A percentile compares a stretch with the other conserved stretches of the same genome.
Conservation (phyloP, 2,797 vertebrate species). For the Remorina albescens region DNA sequence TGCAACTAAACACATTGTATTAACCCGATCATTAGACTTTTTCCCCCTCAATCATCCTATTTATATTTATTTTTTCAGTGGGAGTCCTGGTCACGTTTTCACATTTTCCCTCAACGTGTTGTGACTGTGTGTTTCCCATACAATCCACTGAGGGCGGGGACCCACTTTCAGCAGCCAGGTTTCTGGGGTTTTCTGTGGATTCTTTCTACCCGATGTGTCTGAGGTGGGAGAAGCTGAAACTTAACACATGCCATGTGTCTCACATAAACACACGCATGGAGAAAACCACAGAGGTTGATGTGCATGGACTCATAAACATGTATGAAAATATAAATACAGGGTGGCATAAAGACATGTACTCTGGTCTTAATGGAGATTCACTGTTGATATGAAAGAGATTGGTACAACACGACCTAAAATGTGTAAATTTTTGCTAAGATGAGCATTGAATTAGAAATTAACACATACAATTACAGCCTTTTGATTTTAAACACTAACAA, state of each 20-base stretch:
- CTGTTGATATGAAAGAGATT: neutral
- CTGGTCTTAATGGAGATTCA: neutral
- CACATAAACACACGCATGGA: conserved; percentile 45
- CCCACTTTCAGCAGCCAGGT: conserved; percentile 65
- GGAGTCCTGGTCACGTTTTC: conserved; percentile 55
- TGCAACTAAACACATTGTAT: conserved; percentile 7
- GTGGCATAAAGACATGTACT: neutral
- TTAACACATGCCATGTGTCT: conserved; percentile 62
- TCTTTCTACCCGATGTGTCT: conserved; percentile 40
- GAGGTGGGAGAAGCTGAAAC: conserved; percentile 58
- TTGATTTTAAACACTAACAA: too few relatives aligned
- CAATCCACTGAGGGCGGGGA: conserved; percentile 54
- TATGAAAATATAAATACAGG: neutral
- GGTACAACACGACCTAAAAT: neutral
- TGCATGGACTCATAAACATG: neutral
- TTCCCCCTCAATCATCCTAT: conserved; percentile 15
- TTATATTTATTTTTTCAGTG: conserved; percentile 40
- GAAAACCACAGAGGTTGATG: conserved; percentile 16
- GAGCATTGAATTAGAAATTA: neutral
- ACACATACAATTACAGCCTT: too few relatives aligned
- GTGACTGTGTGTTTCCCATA: conserved; percentile 35
- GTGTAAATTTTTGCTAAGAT: neutral
- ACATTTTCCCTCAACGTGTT: conserved; percentile 49
- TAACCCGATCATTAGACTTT: conserved; percentile 6
- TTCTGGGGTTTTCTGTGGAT: conserved; percentile 48